These are phyloP conservation scores for Alcis repandata DNA, from an alignment of 2,888 invertebrate genomes.

Conservation along the genomic window DNA sequence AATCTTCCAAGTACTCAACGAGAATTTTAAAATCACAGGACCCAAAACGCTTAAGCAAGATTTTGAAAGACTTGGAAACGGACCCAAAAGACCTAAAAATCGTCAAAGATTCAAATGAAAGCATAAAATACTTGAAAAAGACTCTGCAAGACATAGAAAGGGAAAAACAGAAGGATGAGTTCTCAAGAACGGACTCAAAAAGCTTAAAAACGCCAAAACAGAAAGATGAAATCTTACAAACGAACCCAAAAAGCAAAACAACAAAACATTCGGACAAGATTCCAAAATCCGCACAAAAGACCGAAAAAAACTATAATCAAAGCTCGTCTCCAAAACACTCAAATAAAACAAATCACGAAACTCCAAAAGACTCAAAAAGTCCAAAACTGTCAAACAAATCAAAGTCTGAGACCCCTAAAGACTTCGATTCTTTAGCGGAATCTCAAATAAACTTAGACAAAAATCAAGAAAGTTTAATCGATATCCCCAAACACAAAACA, in stretches of 20 bases:
- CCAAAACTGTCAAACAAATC: not conserved
- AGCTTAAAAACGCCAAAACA: not conserved
- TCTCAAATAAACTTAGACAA: not conserved
- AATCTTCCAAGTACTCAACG: not conserved
- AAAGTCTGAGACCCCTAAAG: not conserved
- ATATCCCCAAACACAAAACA: slow-evolving; percentile 63
- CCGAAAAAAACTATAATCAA: not conserved
- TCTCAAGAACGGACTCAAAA: too few species aligned
- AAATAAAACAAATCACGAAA: too few species aligned
- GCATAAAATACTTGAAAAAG: not conserved
- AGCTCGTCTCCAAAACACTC: not conserved
- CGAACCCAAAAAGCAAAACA: not conserved
- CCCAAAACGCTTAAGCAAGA: not conserved
- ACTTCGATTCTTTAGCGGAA: not conserved
- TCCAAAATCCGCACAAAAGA: not conserved
- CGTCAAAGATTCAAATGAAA: not conserved
- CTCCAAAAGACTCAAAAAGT: not conserved
- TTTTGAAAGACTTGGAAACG: not conserved
- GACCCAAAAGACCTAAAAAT: not conserved
- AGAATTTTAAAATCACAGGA: not conserved
- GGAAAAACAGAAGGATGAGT: too few species aligned
- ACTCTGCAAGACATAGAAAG: too few species aligned
- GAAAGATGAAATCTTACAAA: not conserved
- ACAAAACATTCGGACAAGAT: not conserved
- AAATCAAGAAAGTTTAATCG: slow-evolving; percentile 29